These are phyloP conservation scores for Neoniphon sammara DNA, from an alignment of 2,797 vertebrate genomes.

Conservation along the genomic window DNA sequence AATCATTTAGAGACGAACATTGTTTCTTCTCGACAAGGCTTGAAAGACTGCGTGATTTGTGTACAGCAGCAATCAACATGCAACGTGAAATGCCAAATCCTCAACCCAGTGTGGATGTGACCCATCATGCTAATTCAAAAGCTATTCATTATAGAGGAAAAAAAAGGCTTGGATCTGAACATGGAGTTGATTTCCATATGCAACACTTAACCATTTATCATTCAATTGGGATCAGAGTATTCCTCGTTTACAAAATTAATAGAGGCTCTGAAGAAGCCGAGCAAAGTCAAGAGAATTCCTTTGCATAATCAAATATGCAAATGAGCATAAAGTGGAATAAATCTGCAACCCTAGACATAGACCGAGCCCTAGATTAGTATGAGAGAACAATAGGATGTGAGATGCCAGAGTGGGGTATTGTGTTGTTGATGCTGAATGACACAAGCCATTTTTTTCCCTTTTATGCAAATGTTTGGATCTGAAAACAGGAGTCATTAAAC, in stretches of 20 bases:
- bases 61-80: slow-evolving; percentile 73
- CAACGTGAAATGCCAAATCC: slow-evolving; percentile 53
- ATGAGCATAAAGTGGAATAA: slow-evolving; percentile 62
- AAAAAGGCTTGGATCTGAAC: slow-evolving; percentile 55
- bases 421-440: slow-evolving; percentile 44
- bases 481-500: neutral
- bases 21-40: slow-evolving; percentile 50
- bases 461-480: slow-evolving; percentile 46
- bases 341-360: slow-evolving; percentile 38
- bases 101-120: slow-evolving; percentile 60
- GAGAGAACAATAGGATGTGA: slow-evolving; percentile 64
- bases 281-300: slow-evolving; percentile 75
- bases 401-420: slow-evolving; percentile 51
- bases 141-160: slow-evolving; percentile 57
- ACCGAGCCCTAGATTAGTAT: slow-evolving; percentile 56
- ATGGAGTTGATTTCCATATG: slow-evolving; percentile 68
- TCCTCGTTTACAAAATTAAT: slow-evolving; percentile 72
- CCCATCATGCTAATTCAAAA: slow-evolving; percentile 71
- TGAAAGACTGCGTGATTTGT: slow-evolving; percentile 72
- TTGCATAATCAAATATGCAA: slow-evolving; percentile 80
- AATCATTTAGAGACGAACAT: slow-evolving; percentile 52
- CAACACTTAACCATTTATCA: slow-evolving; percentile 74
- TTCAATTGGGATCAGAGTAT: slow-evolving; percentile 75
- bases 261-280: slow-evolving; percentile 61
- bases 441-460: slow-evolving; percentile 39